Base-by-base conservation (phyloP, 2,113 vertebrate species). In the Equus przewalskii region DNA sequence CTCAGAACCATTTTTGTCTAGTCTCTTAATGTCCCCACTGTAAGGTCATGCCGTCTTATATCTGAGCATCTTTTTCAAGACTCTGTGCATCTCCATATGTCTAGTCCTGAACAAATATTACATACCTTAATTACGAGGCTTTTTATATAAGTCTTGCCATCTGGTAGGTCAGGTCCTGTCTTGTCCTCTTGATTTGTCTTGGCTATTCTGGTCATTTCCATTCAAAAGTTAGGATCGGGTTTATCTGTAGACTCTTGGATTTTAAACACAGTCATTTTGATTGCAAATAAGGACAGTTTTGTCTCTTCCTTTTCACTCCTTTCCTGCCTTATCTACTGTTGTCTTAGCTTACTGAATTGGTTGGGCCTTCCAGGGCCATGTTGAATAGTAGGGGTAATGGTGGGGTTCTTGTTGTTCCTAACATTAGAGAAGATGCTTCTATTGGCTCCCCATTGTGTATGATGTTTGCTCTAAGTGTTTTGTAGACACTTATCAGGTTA, bases 201-300 rank as follows among this genome's bases (percentile, higher is more conserved):
- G 30, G 46, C 26, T 80, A 24, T 56, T 90, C 96, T 54, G 67
- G 65, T 73, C 26, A 79, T 95, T 94, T 75, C 36, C 44, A 54
- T 46, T 78, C 62, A 72, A 91, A 81, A 72, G 78, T 79, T 76
- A 85, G 49, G 78, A 78, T 67, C 33, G 73, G 75, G 28, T 86
- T 72, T 78, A 54, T 30, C 0, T 16, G 7, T 26, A 36, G 26
- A 58, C 4, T 80, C 16, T 78, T 88, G 58, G 15, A n/a, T 64
- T 94, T 96, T 58, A 18, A 94, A 93, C n/a, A 84, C 3, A 78
- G 58, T 54, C 22, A 67, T 88, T 96, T 95, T 81, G 51, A 85
- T 85, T 51, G 28, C 36, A 89, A 89, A 88, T 46, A 56, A 87
- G 41, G 21, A 58, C 10, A 62, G 14, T 13, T 83, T 78, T 94